Conservation (phyloP, 2,113 vertebrate genomes). For the Syngnathoides biaculeatus region DNA sequence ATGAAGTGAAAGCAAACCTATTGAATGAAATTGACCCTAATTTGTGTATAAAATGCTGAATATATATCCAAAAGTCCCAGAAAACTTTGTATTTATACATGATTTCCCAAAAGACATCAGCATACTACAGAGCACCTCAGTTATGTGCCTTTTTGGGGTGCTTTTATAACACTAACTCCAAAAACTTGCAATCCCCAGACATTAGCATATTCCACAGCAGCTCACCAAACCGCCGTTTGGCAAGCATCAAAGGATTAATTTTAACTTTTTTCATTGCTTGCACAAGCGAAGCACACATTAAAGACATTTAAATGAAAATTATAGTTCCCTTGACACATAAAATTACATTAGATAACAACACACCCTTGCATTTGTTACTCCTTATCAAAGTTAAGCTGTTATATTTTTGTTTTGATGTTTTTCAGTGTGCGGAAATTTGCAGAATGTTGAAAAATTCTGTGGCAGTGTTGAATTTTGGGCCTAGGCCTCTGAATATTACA, state of each 20-base stretch:
- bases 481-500: too few relatives aligned
- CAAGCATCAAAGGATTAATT: conserved; percentile 3
- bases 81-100: neutral
- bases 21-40: neutral
- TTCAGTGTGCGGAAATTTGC: too few relatives aligned
- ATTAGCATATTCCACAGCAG: neutral
- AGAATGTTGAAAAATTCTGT: too few relatives aligned
- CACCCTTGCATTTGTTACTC: too few relatives aligned
- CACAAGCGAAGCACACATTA: neutral
- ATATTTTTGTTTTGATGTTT: too few relatives aligned
- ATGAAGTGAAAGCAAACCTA: neutral
- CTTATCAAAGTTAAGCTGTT: too few relatives aligned
- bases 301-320: neutral
- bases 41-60: neutral
- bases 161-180: neutral
- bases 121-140: neutral
- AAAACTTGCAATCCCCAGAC: neutral
- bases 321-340: neutral
- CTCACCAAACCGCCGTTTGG: neutral
- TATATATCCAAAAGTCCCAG: neutral
- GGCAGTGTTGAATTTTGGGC: too few relatives aligned
- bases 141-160: neutral
- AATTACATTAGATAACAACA: neutral
- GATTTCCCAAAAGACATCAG: neutral
- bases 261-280: neutral